Percentiles rank a stretch among this genome's conserved stretches.
Evolutionary conservation across 64 coral and sea anemone species (phyloP).

Genomic region (Actinia tenebrosa): DNA sequence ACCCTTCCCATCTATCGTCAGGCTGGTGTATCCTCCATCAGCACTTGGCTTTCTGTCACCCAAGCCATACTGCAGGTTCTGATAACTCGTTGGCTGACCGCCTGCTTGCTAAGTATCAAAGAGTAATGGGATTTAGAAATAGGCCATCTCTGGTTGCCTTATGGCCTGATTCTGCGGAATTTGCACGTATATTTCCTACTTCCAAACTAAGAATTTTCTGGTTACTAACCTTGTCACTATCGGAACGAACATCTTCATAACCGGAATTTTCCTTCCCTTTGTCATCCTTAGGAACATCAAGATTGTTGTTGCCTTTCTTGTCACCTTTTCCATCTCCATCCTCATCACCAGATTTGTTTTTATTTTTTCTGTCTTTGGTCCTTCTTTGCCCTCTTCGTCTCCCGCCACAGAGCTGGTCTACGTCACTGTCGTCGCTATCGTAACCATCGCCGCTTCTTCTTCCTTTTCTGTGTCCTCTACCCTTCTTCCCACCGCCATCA

Average conservation of each 20-base stretch:
- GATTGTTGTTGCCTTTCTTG: background rate
- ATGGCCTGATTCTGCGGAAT: background rate
- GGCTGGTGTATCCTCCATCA: background rate
- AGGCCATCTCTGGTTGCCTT: background rate
- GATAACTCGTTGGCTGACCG: background rate
- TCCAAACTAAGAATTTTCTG: background rate
- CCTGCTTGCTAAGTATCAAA: background rate
- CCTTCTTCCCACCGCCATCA: background rate
- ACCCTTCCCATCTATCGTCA: background rate
- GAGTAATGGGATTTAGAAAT: background rate
- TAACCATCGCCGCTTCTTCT: background rate
- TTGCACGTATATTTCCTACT: background rate
- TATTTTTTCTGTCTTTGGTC: background rate
- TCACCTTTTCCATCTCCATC: background rate
- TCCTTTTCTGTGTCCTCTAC: background rate
- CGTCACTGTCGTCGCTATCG: background rate
- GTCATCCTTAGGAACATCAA: background rate
- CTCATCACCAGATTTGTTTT: background rate
- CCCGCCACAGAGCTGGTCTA: background rate
- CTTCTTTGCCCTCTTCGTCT: background rate
- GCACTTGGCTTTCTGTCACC: slow-evolving; percentile 17
- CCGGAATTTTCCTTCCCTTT: background rate
- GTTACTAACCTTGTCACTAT: background rate
- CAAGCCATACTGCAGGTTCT: background rate
- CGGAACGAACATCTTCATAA: background rate